A percentile compares a stretch with the other conserved stretches of the same genome.
These are phyloP conservation scores for Mastacembelus armatus DNA, from an alignment of 2,797 vertebrate species.

Conservation along the genomic window DNA sequence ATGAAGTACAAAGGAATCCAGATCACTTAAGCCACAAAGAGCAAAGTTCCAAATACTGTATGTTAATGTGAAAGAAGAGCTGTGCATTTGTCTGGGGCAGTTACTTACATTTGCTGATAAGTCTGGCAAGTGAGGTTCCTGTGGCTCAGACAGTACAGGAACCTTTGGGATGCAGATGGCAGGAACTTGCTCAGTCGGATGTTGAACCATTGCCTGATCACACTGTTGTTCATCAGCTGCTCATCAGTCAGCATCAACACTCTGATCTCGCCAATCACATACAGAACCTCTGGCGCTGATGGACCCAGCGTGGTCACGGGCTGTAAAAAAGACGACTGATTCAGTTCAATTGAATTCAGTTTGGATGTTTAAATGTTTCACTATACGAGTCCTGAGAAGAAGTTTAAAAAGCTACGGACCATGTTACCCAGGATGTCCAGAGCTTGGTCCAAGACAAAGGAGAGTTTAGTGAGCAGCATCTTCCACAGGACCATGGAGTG, in stretches of 20 bases:
- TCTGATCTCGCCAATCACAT: slow-evolving; percentile 75
- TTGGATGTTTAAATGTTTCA: too few species aligned
- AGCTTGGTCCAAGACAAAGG: slow-evolving; percentile 65
- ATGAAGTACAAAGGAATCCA: neutral
- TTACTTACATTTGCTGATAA: slow-evolving; percentile 79
- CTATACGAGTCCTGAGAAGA: too few species aligned
- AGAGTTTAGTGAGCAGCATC: slow-evolving; percentile 71
- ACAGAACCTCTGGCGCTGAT: slow-evolving; percentile 61
- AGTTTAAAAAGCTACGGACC: slow-evolving; percentile 38
- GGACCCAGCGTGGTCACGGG: slow-evolving; percentile 9
- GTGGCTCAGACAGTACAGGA: slow-evolving; percentile 72
- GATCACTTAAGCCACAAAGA: neutral
- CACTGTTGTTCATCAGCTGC: slow-evolving; percentile 61
- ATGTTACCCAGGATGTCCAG: slow-evolving; percentile 66
- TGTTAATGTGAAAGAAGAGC: neutral
- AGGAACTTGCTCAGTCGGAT: slow-evolving; percentile 65
- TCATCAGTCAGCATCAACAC: slow-evolving; percentile 65
- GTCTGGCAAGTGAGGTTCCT: slow-evolving; percentile 79
- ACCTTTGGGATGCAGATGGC: slow-evolving; percentile 57
- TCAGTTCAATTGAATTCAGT: neutral
- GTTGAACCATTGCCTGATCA: slow-evolving; percentile 70
- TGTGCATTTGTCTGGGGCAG: too few species aligned
- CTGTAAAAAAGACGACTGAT: slow-evolving; percentile 51
- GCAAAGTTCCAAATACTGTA: neutral
- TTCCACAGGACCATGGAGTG: slow-evolving; percentile 76